Evolutionary conservation across 2,113 vertebrate genomes (phyloP).

Genomic region (Psophia crepitans): DNA sequence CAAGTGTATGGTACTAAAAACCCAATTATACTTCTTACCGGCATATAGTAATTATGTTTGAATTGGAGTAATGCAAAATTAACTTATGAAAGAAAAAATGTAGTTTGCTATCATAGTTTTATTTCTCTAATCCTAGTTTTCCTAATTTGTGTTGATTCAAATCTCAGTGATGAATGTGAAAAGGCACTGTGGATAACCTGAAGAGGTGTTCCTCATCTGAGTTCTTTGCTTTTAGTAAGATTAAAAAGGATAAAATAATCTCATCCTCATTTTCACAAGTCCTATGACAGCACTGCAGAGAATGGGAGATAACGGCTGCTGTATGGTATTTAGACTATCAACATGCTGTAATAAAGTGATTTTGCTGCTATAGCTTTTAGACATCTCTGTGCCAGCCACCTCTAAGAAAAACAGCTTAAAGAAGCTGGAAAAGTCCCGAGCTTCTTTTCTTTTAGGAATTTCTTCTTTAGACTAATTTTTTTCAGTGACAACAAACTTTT

Average conservation of each 20-base stretch:
- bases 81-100: not conserved
- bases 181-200: not conserved
- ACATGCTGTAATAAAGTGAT: not conserved
- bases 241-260: not conserved
- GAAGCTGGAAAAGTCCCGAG: no score
- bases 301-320: not conserved
- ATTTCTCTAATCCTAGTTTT: not conserved
- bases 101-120: not conserved
- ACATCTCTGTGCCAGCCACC: not conserved
- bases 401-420: not conserved
- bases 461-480: not conserved
- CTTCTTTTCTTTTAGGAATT: not conserved
- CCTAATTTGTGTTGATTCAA: not conserved
- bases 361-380: not conserved
- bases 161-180: not conserved
- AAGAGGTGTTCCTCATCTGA: not conserved
- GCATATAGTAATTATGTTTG: conserved; percentile 9
- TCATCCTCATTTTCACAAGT: not conserved
- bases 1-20: not conserved
- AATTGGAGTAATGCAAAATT: not conserved
- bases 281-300: not conserved
- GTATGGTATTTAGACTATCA: not conserved
- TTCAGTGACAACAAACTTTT: not conserved
- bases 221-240: not conserved
- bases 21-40: not conserved